Evolutionary conservation across 2,888 invertebrate genomes (phyloP).

Genomic region (Bombylius major): DNA sequence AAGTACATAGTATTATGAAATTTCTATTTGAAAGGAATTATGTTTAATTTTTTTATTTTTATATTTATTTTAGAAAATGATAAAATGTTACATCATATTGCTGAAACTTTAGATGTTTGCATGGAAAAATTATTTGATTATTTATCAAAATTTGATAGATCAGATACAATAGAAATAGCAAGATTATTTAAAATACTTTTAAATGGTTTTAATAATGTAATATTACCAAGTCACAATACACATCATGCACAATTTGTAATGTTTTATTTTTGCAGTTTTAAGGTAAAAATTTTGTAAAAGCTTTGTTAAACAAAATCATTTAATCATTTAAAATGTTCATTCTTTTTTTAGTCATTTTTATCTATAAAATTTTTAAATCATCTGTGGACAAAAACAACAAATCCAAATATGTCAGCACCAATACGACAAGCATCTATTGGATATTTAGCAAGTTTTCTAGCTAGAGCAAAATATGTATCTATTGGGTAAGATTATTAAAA

Average conservation of each 20-base stretch:
- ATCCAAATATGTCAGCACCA: constrained; percentile 49
- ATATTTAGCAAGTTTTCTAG: constrained; percentile 62
- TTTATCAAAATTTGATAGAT: constrained; percentile 16
- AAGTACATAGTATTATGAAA: no score
- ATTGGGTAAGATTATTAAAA: constrained; percentile 40
- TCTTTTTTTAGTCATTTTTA: constrained; percentile 26
- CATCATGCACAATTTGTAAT: constrained; percentile 66
- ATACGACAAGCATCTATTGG: constrained; percentile 56
- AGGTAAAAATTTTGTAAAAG: constrained; percentile 23
- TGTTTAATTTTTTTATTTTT: background rate
- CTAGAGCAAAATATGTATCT: constrained; percentile 51
- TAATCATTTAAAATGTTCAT: background rate
- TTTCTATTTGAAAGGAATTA: no score
- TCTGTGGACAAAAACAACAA: constrained; percentile 60
- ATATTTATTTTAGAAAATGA: background rate
- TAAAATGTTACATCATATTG: constrained; percentile 42
- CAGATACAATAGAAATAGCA: background rate
- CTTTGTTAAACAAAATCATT: background rate
- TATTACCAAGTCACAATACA: constrained; percentile 73
- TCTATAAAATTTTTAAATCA: constrained; percentile 54
- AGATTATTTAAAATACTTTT: constrained; percentile 43
- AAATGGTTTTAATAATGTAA: constrained; percentile 61
- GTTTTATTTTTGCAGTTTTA: constrained; percentile 60
- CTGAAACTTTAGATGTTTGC: constrained; percentile 61
- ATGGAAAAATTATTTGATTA: constrained; percentile 61